These are phyloP conservation scores for Neodiprion pinetum DNA, from an alignment of 1,140 invertebrate genomes.

Conservation along the genomic window DNA sequence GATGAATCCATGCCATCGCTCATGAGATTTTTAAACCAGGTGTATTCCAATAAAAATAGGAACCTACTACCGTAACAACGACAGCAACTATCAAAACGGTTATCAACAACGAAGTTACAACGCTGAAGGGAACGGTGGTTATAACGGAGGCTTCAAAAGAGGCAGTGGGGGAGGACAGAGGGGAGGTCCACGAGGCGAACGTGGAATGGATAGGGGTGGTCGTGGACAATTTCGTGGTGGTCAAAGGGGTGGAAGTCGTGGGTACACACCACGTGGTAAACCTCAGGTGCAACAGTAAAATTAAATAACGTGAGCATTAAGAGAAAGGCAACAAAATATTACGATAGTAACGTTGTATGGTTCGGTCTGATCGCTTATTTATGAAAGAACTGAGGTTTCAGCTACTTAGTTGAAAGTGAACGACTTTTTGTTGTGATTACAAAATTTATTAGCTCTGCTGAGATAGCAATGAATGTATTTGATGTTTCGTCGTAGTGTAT, in stretches of 20 bases:
- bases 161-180: constrained; percentile 38
- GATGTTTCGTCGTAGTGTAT: not conserved
- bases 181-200: constrained; percentile 39
- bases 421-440: not conserved
- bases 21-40: too few relatives aligned
- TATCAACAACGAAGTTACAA: constrained; percentile 50
- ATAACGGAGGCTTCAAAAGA: constrained; percentile 48
- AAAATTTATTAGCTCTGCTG: not conserved
- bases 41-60: constrained; percentile 27
- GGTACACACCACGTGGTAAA: constrained; percentile 49
- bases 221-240: constrained; percentile 51
- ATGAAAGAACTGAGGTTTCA: constrained; percentile 44
- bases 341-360: constrained; percentile 34
- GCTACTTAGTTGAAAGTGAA: constrained; percentile 11
- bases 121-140: constrained; percentile 42
- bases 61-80: constrained; percentile 54
- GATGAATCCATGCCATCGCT: too few relatives aligned
- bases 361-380: constrained; percentile 44
- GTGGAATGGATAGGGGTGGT: constrained; percentile 39
- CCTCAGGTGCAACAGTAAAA: constrained; percentile 48
- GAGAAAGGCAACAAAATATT: constrained; percentile 32
- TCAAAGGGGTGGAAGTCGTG: constrained; percentile 42
- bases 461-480: too few relatives aligned
- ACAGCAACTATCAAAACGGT: constrained; percentile 55
- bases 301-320: constrained; percentile 14